Conservation (phyloP, 2,797 vertebrate genomes). For the Sebastes cheni region DNA sequence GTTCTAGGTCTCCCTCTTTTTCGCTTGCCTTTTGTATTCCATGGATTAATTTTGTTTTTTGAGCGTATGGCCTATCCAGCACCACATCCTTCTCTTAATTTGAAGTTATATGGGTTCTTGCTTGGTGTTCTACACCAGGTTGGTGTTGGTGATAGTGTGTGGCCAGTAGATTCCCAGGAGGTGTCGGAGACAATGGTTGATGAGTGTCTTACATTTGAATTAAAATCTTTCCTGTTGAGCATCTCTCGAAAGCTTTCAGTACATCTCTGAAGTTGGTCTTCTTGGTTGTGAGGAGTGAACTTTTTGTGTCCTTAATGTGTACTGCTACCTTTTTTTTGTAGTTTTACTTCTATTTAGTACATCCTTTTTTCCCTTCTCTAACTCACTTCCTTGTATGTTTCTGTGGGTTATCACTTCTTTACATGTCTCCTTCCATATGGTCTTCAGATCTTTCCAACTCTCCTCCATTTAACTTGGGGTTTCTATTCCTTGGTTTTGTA, state of each 20-base stretch:
- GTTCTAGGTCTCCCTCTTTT: background rate
- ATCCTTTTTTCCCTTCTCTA: background rate
- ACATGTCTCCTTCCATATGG: background rate
- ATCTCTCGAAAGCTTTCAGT: background rate
- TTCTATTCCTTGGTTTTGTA: background rate
- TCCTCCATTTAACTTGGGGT: background rate
- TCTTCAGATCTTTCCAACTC: background rate
- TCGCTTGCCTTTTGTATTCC: background rate
- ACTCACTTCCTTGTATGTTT: background rate
- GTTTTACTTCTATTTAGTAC: background rate
- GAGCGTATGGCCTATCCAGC: background rate
- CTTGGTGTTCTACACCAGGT: background rate
- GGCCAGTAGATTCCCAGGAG: background rate
- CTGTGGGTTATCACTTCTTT: background rate
- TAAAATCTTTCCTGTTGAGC: background rate
- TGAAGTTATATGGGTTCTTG: background rate
- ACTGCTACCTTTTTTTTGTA: background rate
- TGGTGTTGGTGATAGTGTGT: background rate
- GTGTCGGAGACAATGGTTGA: background rate
- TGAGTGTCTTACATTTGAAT: background rate
- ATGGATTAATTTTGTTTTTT: background rate
- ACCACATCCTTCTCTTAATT: background rate
- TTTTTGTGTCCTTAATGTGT: background rate
- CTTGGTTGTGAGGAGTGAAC: background rate
- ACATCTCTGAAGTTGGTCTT: background rate